Percentiles rank a stretch among this genome's conserved stretches.
Conservation (phyloP, 2,797 vertebrate genomes). For the Aldrovandia affinis region DNA sequence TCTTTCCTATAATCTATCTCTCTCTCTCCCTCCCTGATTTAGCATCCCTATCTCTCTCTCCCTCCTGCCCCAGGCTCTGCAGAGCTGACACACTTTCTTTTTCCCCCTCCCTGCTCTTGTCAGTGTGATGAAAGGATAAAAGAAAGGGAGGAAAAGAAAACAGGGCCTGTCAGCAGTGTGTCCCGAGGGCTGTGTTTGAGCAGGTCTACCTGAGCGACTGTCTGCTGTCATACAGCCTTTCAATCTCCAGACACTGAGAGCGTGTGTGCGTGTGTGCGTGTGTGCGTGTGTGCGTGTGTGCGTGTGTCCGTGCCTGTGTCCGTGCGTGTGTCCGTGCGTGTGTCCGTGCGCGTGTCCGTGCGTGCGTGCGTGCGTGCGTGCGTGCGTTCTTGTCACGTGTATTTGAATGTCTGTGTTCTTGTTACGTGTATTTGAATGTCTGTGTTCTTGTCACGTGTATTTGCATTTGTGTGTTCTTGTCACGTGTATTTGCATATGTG, state of each 20-base stretch:
- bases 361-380: too few relatives aligned
- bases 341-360: too few relatives aligned
- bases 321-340: background rate
- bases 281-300: too few relatives aligned
- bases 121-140: slow-evolving; percentile 48
- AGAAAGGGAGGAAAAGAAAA: slow-evolving; percentile 52
- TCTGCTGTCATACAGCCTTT: background rate
- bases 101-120: background rate
- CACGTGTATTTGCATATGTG: too few relatives aligned
- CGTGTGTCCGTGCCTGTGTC: background rate
- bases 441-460: too few relatives aligned
- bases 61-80: slow-evolving; percentile 29
- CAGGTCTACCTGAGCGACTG: slow-evolving; percentile 2
- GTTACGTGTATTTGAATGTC: too few relatives aligned
- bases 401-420: too few relatives aligned
- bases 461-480: too few relatives aligned
- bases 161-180: background rate
- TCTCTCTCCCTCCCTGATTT: slow-evolving; percentile 29
- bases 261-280: background rate
- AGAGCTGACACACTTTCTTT: slow-evolving; percentile 30
- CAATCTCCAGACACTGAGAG: background rate
- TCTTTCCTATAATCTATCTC: slow-evolving; percentile 38
- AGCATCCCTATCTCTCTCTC: slow-evolving; percentile 25
- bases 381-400: too few relatives aligned
- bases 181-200: background rate